A percentile compares a stretch with the other conserved stretches of the same genome.
These are phyloP conservation scores for Actinostola sp. DNA, from an alignment of 92 coral and sea anemone genomes.

Conservation along the genomic window DNA sequence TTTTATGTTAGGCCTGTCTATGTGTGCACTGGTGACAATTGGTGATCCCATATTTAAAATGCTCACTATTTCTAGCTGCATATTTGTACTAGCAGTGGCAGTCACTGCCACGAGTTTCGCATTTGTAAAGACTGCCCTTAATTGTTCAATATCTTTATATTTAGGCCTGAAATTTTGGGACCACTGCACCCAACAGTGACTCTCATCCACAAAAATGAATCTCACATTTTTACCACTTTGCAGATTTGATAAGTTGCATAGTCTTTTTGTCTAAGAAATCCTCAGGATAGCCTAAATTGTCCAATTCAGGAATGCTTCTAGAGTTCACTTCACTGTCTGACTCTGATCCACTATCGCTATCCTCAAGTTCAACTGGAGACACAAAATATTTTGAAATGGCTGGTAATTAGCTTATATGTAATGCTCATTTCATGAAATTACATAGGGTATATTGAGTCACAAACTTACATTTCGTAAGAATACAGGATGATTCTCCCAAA, in stretches of 20 bases:
- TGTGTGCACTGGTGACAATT: neutral
- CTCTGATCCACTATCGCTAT: neutral
- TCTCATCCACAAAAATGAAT: slow-evolving; percentile 4
- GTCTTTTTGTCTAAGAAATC: neutral
- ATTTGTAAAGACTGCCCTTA: neutral
- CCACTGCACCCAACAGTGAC: slow-evolving; percentile 1
- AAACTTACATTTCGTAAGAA: neutral
- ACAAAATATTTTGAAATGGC: too few species aligned
- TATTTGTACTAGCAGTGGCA: neutral
- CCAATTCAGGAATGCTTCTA: neutral
- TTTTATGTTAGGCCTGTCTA: neutral
- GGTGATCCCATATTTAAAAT: neutral
- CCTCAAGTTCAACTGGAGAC: neutral
- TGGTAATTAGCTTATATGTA: neutral
- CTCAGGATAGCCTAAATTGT: neutral
- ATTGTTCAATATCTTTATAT: slow-evolving; percentile 3
- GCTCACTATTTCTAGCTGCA: neutral
- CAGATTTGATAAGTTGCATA: neutral
- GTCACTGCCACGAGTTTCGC: neutral
- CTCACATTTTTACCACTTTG: neutral
- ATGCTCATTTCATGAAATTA: neutral
- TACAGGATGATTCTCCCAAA: neutral
- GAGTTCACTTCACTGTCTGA: neutral
- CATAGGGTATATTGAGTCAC: too few species aligned
- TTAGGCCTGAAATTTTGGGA: neutral